Evolutionary conservation across 2,797 vertebrate genomes (phyloP).

Genomic region (Cynopterus sphinx): DNA sequence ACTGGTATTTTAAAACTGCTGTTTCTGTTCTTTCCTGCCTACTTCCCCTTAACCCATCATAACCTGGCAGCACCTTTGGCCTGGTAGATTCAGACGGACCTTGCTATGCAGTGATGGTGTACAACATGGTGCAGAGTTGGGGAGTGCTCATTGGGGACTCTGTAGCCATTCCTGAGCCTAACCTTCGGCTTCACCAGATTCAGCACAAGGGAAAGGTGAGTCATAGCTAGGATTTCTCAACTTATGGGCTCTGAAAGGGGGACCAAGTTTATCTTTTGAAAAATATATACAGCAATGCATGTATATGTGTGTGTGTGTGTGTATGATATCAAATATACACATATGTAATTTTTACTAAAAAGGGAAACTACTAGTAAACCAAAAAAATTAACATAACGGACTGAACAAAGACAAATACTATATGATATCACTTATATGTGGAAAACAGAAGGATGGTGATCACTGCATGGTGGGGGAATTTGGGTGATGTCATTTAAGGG

Average conservation of each 20-base stretch:
- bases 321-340: not conserved
- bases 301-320: not conserved
- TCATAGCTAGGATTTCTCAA: not conserved
- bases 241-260: not conserved
- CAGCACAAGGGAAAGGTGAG: slow-evolving; percentile 91
- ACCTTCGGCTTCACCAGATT: slow-evolving; percentile 90
- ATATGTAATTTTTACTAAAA: not conserved
- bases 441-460: not conserved
- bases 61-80: slow-evolving; percentile 90
- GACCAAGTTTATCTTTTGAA: not conserved
- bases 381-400: not conserved
- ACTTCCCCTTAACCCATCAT: not conserved
- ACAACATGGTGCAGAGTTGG: slow-evolving; percentile 95
- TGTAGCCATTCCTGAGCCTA: slow-evolving; percentile 93
- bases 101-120: slow-evolving; percentile 93
- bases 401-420: not conserved
- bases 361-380: slow-evolving; percentile 19
- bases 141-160: slow-evolving; percentile 94
- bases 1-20: slow-evolving; percentile 50
- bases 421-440: not conserved
- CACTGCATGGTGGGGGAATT: not conserved
- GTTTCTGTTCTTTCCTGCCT: not conserved
- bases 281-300: not conserved
- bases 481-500: not conserved
- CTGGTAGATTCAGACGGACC: slow-evolving; percentile 91